phyloP scores from a whole-genome alignment of 2,888 invertebrate genomes.

The Eupithecia abbreviata region DNA sequence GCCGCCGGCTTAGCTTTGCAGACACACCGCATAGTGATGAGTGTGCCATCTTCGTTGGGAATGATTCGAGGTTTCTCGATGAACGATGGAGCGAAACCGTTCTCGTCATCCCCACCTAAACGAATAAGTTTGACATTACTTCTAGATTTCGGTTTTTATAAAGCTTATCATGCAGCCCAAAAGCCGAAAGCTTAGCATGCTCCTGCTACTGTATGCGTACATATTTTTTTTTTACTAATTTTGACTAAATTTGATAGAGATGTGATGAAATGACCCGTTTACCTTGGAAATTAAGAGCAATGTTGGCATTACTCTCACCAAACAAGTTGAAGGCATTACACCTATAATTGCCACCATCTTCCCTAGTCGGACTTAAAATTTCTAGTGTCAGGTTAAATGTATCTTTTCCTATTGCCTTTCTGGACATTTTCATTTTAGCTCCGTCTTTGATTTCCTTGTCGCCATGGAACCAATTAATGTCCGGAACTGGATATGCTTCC shows the following conservation, averaged over 20 bases:
- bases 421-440: conserved; percentile 94
- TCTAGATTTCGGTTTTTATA: conserved; percentile 25
- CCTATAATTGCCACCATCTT: conserved; percentile 99
- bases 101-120: conserved; percentile 95
- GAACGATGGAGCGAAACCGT: conserved; percentile 97
- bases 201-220: conserved; percentile 82
- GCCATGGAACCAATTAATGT: conserved; percentile 98
- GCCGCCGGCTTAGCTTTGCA: conserved; percentile 98
- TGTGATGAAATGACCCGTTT: conserved; percentile 62
- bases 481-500: conserved; percentile 97
- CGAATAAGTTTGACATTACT: conserved; percentile 44
- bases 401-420: conserved; percentile 95
- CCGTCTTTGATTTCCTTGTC: conserved; percentile 92
- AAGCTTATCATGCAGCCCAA: conserved; percentile 68
- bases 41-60: conserved; percentile 98
- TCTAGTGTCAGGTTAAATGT: conserved; percentile 95
- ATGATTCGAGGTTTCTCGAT: conserved; percentile 99
- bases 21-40: conserved; percentile 98
- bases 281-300: conserved; percentile 99
- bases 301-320: conserved; percentile 99
- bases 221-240: conserved; percentile 47
- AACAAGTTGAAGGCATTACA: conserved; percentile 99
- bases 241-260: conserved; percentile 48
- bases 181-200: conserved; percentile 78
- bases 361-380: conserved; percentile 96